Evolutionary conservation across 2,888 invertebrate species (phyloP).

Genomic region (Brachynemurus nebulosus): DNA sequence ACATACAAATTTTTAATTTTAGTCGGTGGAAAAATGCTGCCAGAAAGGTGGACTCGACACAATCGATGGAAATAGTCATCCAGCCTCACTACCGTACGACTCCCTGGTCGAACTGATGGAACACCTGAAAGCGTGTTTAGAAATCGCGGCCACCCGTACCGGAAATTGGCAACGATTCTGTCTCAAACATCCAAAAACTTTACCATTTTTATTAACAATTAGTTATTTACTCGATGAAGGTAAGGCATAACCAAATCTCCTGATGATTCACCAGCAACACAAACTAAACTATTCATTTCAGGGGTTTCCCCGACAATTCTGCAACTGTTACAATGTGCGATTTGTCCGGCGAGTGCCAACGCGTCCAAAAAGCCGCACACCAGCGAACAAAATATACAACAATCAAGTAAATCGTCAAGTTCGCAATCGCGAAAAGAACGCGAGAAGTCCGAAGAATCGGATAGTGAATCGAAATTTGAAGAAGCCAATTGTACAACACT

Average conservation of each 20-base stretch:
- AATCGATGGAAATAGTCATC: conserved; percentile 31
- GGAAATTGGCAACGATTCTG: conserved; percentile 94
- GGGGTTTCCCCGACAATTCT: conserved; percentile 80
- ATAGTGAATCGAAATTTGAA: conserved; percentile 49
- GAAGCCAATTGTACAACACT: conserved; percentile 51
- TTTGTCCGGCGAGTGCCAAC: conserved; percentile 44
- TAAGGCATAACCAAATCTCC: conserved; percentile 10
- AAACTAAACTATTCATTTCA: conserved; percentile 10
- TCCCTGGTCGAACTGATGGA: conserved; percentile 88
- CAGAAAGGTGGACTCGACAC: conserved; percentile 40
- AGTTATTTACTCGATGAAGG: conserved; percentile 81
- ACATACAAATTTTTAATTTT: conserved; percentile 12
- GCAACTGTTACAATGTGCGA: conserved; percentile 77
- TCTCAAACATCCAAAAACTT: conserved; percentile 52
- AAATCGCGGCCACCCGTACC: conserved; percentile 80
- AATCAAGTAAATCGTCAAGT: conserved; percentile 16
- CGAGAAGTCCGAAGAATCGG: conserved; percentile 52
- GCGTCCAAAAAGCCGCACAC: conserved; percentile 22
- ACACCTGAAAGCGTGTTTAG: conserved; percentile 85
- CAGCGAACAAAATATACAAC: conserved; percentile 17
- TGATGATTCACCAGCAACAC: conserved; percentile 10
- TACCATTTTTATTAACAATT: conserved; percentile 70
- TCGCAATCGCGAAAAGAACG: conserved; percentile 37
- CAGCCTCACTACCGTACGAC: conserved; percentile 62
- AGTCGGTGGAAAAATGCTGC: conserved; percentile 39